Percentiles rank a stretch among this genome's conserved stretches.
phyloP scores from a whole-genome alignment of 2,888 invertebrate genomes.

The Cepaea hortensis region DNA sequence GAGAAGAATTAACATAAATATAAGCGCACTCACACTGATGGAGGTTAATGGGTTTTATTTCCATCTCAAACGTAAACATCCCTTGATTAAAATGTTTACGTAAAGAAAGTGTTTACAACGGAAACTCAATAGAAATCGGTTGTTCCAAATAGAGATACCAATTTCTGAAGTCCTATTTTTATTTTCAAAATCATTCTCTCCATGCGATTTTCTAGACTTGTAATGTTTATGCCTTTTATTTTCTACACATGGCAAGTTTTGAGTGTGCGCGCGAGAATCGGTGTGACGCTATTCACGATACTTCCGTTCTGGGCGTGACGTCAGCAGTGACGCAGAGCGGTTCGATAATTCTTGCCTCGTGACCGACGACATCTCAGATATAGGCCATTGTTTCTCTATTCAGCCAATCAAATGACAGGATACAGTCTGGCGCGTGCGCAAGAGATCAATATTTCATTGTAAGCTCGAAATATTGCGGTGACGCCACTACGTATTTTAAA shows the following conservation, averaged over 20 bases:
- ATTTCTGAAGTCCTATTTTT: background rate
- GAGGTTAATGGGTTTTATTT: too few relatives aligned
- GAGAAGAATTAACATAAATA: background rate
- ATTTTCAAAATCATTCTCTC: background rate
- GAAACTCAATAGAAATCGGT: constrained; percentile 25
- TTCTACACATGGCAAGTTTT: constrained; percentile 18
- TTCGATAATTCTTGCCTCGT: constrained; percentile 46
- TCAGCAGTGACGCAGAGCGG: constrained; percentile 38
- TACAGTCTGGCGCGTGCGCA: constrained; percentile 38
- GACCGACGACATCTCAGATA: constrained; percentile 33
- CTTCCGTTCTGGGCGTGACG: constrained; percentile 37
- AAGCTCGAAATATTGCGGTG: constrained; percentile 37
- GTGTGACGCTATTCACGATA: constrained; percentile 35
- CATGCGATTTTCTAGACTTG: too few relatives aligned
- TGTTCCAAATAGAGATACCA: constrained; percentile 2
- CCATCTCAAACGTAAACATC: background rate
- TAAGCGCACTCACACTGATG: background rate
- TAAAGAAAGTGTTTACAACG: constrained; percentile 36
- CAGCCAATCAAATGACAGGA: constrained; percentile 33
- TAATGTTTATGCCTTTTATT: background rate
- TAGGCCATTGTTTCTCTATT: constrained; percentile 33
- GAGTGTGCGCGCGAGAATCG: constrained; percentile 30
- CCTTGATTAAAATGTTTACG: constrained; percentile 36
- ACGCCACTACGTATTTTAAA: constrained; percentile 1
- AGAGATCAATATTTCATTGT: constrained; percentile 44